Evolutionary conservation across 2,888 invertebrate species (phyloP).

Genomic region (Diarsia rubi): DNA sequence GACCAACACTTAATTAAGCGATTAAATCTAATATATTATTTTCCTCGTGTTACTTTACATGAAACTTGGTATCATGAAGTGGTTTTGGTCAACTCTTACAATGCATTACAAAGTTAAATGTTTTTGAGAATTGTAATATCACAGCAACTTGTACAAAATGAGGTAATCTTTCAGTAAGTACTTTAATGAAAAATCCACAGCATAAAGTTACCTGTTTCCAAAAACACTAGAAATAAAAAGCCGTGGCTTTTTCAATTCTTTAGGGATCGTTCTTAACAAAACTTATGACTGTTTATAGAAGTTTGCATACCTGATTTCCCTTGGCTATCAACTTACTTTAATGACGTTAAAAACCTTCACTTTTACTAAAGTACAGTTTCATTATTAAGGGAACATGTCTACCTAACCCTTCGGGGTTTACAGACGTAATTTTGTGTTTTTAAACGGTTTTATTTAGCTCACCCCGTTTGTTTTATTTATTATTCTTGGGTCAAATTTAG

Average conservation of each 20-base stretch:
- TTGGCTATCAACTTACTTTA: constrained; percentile 22
- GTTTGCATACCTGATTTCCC: constrained; percentile 55
- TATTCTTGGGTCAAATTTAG: too few species aligned
- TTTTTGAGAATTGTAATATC: neutral
- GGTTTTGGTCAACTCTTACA: too few species aligned
- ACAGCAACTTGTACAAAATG: neutral
- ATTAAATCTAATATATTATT: too few species aligned
- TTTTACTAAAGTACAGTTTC: neutral
- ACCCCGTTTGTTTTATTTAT: too few species aligned
- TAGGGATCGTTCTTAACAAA: constrained; percentile 30
- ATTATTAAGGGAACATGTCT: neutral
- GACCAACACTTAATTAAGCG: too few species aligned
- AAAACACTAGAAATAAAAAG: constrained; percentile 27
- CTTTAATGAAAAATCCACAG: neutral
- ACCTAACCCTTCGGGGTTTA: neutral
- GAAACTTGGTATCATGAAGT: too few species aligned
- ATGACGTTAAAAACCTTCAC: constrained; percentile 12
- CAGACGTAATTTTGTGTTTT: neutral
- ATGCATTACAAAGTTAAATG: too few species aligned
- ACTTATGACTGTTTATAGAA: constrained; percentile 39
- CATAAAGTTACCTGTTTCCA: constrained; percentile 28
- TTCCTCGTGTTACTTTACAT: too few species aligned
- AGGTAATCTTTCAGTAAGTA: neutral
- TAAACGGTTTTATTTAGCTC: too few species aligned
- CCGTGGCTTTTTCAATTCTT: constrained; percentile 13